Evolutionary conservation across 2,888 invertebrate genomes (phyloP), one percentile per base, ranked within the genome.

Genomic region (Leptinotarsa haldemani): DNA sequence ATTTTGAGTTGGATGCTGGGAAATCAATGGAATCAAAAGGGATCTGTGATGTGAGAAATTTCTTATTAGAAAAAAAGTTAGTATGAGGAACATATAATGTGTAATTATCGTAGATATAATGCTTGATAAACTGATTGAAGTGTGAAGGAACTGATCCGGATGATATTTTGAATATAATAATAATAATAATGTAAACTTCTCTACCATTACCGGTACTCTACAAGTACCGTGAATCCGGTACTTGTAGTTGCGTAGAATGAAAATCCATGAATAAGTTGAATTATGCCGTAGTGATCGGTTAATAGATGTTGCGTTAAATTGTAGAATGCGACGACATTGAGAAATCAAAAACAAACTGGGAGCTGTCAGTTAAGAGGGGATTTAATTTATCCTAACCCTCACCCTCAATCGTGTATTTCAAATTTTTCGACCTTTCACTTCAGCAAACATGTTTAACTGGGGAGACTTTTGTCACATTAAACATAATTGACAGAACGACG

Each of bases 401-500:
- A 13, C 56, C 13, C 22, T 22, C 22, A 22, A 56, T 56, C 40
- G 40, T 56, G 56, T 56, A 56, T 22, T 52, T 20, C 69, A 48
- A 22, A 63, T 67, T 71, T 73, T 65, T 48, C 69, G 58, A 74
- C 64, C 69, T 78, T 77, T 77, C 77, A 71, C 74, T 70, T 79
- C 74, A 46, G 69, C 78, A 70, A 70, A 75, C 75, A 71, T 70
- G 56, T 75, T 77, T 53, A 78, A 74, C 69, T 70, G 52, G 70
- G n/a, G 70, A 30, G 20, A 73, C 74, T 77, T 79, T 77, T 78
- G 79, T 80, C 78, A 77, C 73, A 77, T 79, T 78, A 78, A 79
- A 72, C 74, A 65, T 81, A 80, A 81, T 81, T 81, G 80, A 80
- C 80, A 78, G 72, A 71, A 75, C 74, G 77, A 74, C 58, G 69